phyloP scores from a whole-genome alignment of 53 echinoderm and acorn worm species.

The Patiria pectinifera region DNA sequence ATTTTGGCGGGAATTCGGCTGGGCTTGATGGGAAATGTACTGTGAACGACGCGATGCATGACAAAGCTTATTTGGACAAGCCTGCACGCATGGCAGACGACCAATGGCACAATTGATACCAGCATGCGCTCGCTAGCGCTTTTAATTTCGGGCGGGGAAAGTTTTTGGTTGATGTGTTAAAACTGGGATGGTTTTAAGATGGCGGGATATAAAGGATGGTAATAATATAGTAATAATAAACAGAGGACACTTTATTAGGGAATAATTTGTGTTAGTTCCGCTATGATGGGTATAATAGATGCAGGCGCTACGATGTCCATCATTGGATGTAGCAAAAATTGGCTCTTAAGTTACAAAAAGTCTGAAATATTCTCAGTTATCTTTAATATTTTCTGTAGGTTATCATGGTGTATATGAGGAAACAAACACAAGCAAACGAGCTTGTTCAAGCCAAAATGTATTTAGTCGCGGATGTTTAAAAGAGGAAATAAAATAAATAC shows the following conservation, averaged over 20 bases:
- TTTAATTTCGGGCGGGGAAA: slow-evolving; percentile 32
- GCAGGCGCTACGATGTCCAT: background rate
- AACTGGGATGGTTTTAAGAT: background rate
- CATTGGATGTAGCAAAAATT: background rate
- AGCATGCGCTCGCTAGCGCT: slow-evolving; percentile 23
- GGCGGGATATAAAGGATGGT: background rate
- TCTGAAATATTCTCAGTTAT: no score
- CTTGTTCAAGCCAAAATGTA: no score
- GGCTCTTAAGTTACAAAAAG: background rate
- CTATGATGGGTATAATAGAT: background rate
- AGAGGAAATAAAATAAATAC: no score
- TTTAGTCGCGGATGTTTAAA: no score
- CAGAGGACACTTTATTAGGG: no score
- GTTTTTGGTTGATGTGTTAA: background rate
- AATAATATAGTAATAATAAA: no score
- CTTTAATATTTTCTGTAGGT: no score
- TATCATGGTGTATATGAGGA: no score
- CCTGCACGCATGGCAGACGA: slow-evolving; percentile 27
- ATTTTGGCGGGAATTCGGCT: background rate
- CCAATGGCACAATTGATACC: slow-evolving; percentile 55
- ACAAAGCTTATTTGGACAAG: slow-evolving; percentile 35
- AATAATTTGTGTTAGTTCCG: background rate
- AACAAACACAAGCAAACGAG: no score
- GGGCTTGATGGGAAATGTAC: slow-evolving; percentile 23
- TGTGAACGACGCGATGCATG: slow-evolving; percentile 30